Evolutionary conservation across 2,113 vertebrate genomes (phyloP), one percentile per base, ranked within the genome.

Genomic region (Alethe diademata): DNA sequence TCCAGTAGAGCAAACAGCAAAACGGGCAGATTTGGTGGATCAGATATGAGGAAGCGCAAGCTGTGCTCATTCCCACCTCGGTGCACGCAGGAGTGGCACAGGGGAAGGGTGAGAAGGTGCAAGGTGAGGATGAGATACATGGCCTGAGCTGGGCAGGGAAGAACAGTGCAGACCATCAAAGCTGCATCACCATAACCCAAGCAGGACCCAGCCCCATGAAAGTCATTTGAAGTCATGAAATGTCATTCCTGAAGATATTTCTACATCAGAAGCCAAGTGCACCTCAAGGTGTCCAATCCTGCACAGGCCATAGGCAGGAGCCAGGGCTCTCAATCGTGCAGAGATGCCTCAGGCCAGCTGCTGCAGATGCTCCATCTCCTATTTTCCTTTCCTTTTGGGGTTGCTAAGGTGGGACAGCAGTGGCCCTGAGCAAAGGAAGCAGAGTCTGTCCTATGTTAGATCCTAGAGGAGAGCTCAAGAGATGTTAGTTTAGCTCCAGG

Each of bases 121-220:
- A 70, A 82, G 62, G 31, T 11, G 35, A 89, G 45, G 20, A 22
- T 69, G 50, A 73, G 29, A 26, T 31, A 14, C 23, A 14, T 13
- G 20, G 15, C 54, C 33, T n/a, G 3, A 23, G 20, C 31, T 54
- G 66, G 35, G 36, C 62, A 58, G 23, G 25, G 33, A n/a, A n/a
- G 74, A 72, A 45, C 40, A 8, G 12, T 40, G 38, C 36, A 76
- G 53, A 60, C 11, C 53, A 60, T 20, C 28, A 20, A 14, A 73
- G 42, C 1, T 28, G 24, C 35, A 28, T 22, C 33, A 8, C 2
- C 0, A 43, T 3, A 50, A 43, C 29, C 19, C 24, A 56, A 31
- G 24, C 5, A 31, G 67, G 11, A 29, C 6, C 13, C 66, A 81
- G 20, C 7, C 48, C 40, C 1, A 0, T 31, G 54, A 3, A 54